A percentile compares a stretch with the other conserved stretches of the same genome.
Conservation (phyloP, 1,140 invertebrate genomes). For the Lasioglossum baleicum region DNA sequence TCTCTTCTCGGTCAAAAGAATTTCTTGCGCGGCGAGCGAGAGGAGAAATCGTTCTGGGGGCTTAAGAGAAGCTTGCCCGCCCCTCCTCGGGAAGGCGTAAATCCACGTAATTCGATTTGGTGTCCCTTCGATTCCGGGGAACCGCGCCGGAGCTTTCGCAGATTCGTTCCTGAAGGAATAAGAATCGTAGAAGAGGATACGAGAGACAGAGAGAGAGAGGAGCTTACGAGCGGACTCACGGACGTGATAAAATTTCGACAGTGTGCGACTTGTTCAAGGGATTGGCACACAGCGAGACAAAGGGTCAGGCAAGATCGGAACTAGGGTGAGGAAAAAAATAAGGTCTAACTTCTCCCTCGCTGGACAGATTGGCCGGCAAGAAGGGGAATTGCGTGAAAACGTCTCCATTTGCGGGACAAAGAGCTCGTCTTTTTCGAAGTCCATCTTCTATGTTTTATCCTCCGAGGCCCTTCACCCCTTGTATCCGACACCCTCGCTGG, state of each 20-base stretch:
- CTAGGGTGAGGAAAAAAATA: constrained; percentile 64
- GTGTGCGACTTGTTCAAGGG: constrained; percentile 32
- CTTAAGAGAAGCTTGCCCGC: constrained; percentile 5
- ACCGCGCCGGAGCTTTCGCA: constrained; percentile 51
- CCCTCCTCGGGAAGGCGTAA: constrained; percentile 21
- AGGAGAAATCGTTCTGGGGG: not conserved
- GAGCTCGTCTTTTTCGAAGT: constrained; percentile 57
- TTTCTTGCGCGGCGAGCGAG: not conserved
- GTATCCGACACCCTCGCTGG: not conserved
- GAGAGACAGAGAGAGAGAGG: not conserved
- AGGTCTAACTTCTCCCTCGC: constrained; percentile 58
- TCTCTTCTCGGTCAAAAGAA: constrained; percentile 5
- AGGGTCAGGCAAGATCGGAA: constrained; percentile 51
- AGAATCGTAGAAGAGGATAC: not conserved
- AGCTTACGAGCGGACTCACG: constrained; percentile 52
- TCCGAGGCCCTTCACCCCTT: constrained; percentile 28
- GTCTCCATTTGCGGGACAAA: constrained; percentile 69
- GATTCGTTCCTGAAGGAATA: constrained; percentile 69
- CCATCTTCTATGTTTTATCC: constrained; percentile 58
- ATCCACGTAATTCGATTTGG: constrained; percentile 72
- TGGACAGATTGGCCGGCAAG: constrained; percentile 39
- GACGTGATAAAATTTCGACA: constrained; percentile 66
- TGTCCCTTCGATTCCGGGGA: constrained; percentile 64
- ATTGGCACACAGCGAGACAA: constrained; percentile 11
- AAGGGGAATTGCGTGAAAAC: constrained; percentile 63